Percentiles rank a stretch among this genome's conserved stretches.
Evolutionary conservation across 2,888 invertebrate genomes (phyloP).

Genomic region (Cantharis lateralis): DNA sequence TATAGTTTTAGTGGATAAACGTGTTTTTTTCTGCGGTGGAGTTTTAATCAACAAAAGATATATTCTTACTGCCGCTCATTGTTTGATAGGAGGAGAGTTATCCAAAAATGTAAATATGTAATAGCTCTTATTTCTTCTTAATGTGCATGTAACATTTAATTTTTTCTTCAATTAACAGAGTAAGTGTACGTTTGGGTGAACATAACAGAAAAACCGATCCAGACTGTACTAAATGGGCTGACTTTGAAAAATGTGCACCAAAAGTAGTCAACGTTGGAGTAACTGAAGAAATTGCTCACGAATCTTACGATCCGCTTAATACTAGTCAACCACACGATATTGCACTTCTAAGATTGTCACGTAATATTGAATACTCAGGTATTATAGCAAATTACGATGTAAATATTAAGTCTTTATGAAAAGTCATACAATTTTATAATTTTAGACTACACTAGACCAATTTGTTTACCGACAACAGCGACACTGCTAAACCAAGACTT

Average conservation of each 20-base stretch:
- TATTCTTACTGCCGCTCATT: constrained; percentile 76
- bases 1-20: constrained; percentile 58
- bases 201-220: constrained; percentile 60
- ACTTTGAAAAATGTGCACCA: constrained; percentile 60
- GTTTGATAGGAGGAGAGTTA: constrained; percentile 68
- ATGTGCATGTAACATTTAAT: neutral
- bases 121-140: too few relatives aligned
- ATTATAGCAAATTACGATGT: too few relatives aligned
- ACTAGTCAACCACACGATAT: constrained; percentile 71
- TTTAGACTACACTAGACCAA: constrained; percentile 62
- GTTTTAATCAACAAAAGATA: constrained; percentile 70
- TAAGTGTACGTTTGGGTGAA: constrained; percentile 68
- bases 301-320: constrained; percentile 63
- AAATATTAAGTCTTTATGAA: too few relatives aligned
- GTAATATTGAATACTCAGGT: constrained; percentile 62
- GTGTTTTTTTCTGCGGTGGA: constrained; percentile 73
- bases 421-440: constrained; percentile 8
- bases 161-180: constrained; percentile 49
- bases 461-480: constrained; percentile 61
- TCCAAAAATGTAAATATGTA: constrained; percentile 66
- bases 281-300: constrained; percentile 68
- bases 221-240: constrained; percentile 63
- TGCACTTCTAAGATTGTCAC: constrained; percentile 67
- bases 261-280: constrained; percentile 65
- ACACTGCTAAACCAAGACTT: constrained; percentile 50